Percentiles rank a stretch among this genome's conserved stretches.
Evolutionary conservation across 2,797 vertebrate species (phyloP).

Genomic region (Chromis chromis): DNA sequence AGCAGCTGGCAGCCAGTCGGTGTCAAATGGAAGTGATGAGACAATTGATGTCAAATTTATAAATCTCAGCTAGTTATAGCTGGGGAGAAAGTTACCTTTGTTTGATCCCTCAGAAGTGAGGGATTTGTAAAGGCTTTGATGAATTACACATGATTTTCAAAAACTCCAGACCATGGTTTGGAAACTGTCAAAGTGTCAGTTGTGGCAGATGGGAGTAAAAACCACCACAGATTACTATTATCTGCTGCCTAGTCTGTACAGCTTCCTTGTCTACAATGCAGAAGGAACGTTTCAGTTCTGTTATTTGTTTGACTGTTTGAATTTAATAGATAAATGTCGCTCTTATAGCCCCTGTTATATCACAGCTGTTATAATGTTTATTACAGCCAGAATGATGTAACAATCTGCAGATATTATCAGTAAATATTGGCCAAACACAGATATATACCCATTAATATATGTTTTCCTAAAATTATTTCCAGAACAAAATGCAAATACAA

Average conservation of each 20-base stretch:
- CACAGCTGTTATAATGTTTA: no score
- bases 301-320: neutral
- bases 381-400: no score
- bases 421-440: no score
- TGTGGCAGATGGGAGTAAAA: slow-evolving; percentile 1
- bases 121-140: slow-evolving; percentile 17
- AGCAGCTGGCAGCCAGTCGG: slow-evolving; percentile 47
- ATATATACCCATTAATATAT: no score
- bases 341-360: no score
- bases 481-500: no score
- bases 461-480: no score
- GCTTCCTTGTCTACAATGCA: no score
- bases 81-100: neutral
- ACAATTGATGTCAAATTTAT: slow-evolving; percentile 13
- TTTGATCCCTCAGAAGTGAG: slow-evolving; percentile 7
- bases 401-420: no score
- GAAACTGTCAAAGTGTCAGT: neutral
- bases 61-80: slow-evolving; percentile 16
- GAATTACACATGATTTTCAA: slow-evolving; percentile 6
- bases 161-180: neutral
- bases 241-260: neutral
- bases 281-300: neutral
- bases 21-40: slow-evolving; percentile 37
- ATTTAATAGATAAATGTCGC: no score
- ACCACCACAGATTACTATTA: slow-evolving; percentile 9